phyloP scores from a whole-genome alignment of 2,113 vertebrate genomes.

The Aix galericulata region DNA sequence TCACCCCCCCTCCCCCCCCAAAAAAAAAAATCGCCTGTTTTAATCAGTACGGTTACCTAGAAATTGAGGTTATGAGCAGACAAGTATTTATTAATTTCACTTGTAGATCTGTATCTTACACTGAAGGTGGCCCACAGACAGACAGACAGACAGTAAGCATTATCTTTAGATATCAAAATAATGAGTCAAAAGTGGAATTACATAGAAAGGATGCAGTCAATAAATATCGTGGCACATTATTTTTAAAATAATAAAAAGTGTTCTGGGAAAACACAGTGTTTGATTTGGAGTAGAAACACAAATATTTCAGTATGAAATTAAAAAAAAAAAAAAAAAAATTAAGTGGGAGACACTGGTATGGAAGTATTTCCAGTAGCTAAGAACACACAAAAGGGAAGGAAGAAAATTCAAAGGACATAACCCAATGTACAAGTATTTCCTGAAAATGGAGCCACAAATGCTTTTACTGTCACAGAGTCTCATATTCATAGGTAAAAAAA shows the following conservation, averaged over 20 bases:
- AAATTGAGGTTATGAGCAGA: too few relatives aligned
- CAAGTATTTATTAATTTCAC: too few relatives aligned
- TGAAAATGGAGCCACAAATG: background rate
- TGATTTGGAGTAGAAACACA: background rate
- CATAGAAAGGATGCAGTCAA: background rate
- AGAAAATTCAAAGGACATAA: background rate
- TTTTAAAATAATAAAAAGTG: background rate
- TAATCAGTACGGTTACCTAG: too few relatives aligned
- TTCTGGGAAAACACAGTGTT: background rate
- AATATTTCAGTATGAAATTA: background rate
- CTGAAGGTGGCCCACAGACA: too few relatives aligned
- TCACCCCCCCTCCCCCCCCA: too few relatives aligned
- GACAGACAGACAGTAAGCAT: too few relatives aligned
- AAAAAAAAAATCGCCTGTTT: too few relatives aligned
- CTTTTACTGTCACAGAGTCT: background rate
- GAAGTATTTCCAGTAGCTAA: background rate
- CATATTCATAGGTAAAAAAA: background rate
- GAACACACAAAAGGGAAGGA: background rate
- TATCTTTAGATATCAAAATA: background rate
- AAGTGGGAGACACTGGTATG: background rate
- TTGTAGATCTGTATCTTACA: too few relatives aligned
- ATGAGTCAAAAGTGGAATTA: background rate
- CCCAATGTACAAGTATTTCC: background rate
- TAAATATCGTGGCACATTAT: accelerated
- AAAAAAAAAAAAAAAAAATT: background rate